These are phyloP conservation scores for Gila robusta DNA, from an alignment of 2,797 vertebrate genomes.

Conservation along the genomic window DNA sequence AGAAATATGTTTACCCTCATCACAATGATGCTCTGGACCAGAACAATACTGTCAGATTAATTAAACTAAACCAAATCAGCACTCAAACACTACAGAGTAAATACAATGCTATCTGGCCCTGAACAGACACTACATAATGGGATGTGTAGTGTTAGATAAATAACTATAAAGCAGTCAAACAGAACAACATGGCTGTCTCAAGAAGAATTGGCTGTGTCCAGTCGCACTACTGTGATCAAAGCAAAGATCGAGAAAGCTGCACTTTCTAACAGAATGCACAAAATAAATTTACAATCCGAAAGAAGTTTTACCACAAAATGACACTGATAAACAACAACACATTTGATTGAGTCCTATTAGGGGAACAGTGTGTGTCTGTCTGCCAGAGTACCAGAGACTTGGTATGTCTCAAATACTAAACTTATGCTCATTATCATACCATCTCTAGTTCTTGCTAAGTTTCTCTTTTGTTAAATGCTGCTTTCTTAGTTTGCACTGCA, in stretches of 20 bases:
- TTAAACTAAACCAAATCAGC: not conserved
- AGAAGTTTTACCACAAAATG: constrained; percentile 16
- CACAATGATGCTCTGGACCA: not conserved
- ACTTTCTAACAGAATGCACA: constrained; percentile 15
- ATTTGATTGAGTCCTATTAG: constrained; percentile 20
- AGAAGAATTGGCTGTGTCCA: not conserved
- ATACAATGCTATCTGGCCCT: not conserved
- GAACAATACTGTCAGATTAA: not conserved
- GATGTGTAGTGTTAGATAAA: not conserved
- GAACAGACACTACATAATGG: not conserved
- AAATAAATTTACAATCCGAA: constrained; percentile 31
- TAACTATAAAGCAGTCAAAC: not conserved
- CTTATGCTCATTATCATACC: not conserved
- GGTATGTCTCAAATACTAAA: not conserved
- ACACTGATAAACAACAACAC: constrained; percentile 13
- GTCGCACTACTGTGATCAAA: constrained; percentile 14
- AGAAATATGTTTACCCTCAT: not conserved
- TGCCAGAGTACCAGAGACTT: not conserved
- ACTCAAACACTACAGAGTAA: not conserved
- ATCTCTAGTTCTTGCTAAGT: not conserved
- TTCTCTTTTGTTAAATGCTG: not conserved
- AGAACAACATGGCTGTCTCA: constrained; percentile 10
- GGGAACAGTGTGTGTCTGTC: constrained; percentile 18
- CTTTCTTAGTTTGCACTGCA: not conserved
- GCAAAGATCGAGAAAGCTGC: not conserved